Percentiles rank a stretch among this genome's conserved stretches.
phyloP scores from a whole-genome alignment of 1,140 invertebrate species.

The Anastrepha obliqua region DNA sequence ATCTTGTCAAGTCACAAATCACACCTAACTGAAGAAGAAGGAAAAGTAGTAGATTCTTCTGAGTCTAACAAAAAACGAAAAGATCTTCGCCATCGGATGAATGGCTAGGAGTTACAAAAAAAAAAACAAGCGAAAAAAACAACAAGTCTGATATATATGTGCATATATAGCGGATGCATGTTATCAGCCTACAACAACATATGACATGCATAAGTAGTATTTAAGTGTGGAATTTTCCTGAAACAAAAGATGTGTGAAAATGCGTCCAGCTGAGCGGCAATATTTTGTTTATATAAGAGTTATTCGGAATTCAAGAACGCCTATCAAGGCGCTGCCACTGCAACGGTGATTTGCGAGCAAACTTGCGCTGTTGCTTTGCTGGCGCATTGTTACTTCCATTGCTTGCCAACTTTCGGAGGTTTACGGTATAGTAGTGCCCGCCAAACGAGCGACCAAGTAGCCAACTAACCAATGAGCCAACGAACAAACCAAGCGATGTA shows the following conservation, averaged over 20 bases:
- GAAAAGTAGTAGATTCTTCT: no score
- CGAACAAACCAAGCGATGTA: constrained; percentile 5
- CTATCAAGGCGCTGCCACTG: neutral
- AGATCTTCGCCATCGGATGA: no score
- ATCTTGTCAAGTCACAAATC: no score
- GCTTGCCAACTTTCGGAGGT: constrained; percentile 4
- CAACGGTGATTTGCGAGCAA: constrained; percentile 20
- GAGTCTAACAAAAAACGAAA: no score
- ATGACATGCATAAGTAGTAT: no score
- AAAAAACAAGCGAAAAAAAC: no score
- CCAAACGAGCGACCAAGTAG: constrained; percentile 17
- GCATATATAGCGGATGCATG: no score
- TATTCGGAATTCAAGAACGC: constrained; percentile 13
- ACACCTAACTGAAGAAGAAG: no score
- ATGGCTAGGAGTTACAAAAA: no score
- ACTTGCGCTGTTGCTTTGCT: constrained; percentile 26
- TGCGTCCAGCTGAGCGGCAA: neutral
- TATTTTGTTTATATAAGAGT: neutral
- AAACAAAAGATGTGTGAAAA: neutral
- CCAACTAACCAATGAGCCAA: constrained; percentile 10
- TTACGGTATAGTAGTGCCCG: neutral
- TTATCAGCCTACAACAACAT: no score
- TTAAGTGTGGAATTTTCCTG: no score
- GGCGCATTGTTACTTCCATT: neutral
- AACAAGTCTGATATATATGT: no score